Base-by-base conservation (phyloP, 2,888 invertebrate genomes). In the Spisula subtruncata region DNA sequence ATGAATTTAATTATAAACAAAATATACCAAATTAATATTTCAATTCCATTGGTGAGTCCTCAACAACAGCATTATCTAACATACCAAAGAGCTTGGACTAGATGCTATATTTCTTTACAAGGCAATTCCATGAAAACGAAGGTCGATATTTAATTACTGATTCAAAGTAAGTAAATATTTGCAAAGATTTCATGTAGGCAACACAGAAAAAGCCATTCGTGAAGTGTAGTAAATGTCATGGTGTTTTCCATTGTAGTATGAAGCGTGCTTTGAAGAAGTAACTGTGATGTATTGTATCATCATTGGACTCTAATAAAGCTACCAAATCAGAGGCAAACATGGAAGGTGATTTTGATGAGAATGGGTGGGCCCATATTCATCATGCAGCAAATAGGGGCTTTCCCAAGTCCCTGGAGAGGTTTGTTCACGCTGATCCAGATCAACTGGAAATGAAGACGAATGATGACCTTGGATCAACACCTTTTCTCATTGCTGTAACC, bases 361-460 rank as follows among this genome's bases (percentile, higher is more conserved):
- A 94, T 81, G 97, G 96, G 18, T 96, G 96, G 96, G 96, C 95
- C 48, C 96, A 96, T 89, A 95, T 97, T 87, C 97, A 97, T 92
- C 95, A 95, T 84, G 96, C 96, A 48, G 96, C 96, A 56, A 95
- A 94, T 89, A 91, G 95, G 6, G 96, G 96, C n/a, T 96, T 95
- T 90, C 92, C 96, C 29, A 96, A 96, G 91, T 96, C 96, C 29
- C 92, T 97, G n/a, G 96, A 96, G 82, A 92, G 95, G 81, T 96
- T 96, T 91, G 95, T 96, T 29, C 94, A 94, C 82, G 95, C 95
- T 12, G 95, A 95, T 91, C 94, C 93, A 0, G 95, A 94, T 16
- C 94, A 95, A 83, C 91, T 96, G 86, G 97, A 97, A 88, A 90
- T 96, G 81, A 95, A 96, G 90, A 96, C 97, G 0, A 93, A 88